phyloP scores from a whole-genome alignment of 1,140 invertebrate species.

The Ylistrum balloti region DNA sequence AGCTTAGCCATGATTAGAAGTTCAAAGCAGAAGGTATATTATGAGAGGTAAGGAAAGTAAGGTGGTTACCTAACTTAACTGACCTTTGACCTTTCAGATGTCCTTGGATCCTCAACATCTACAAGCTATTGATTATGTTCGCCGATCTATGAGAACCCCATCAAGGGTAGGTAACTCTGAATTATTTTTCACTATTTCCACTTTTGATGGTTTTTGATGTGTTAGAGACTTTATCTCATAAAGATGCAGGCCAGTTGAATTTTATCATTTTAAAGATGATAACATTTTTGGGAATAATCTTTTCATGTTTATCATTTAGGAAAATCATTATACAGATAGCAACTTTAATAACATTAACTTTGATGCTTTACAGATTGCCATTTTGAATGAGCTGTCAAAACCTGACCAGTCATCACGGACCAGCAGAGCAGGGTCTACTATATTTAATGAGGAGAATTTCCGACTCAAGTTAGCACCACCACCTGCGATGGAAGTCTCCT shows the following conservation, averaged over 20 bases:
- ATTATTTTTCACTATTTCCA: no score
- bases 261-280: not conserved
- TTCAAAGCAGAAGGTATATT: no score
- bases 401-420: conserved; percentile 60
- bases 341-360: not conserved
- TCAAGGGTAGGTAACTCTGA: conserved; percentile 73
- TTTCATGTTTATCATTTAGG: not conserved
- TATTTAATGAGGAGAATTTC: conserved; percentile 79
- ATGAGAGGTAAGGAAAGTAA: no score
- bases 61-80: not conserved
- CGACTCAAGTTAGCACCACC: conserved; percentile 76
- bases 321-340: no score
- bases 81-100: conserved; percentile 62
- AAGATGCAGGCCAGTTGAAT: no score
- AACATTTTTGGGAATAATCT: not conserved
- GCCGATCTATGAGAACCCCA: conserved; percentile 77
- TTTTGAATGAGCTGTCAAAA: conserved; percentile 78
- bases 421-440: conserved; percentile 65
- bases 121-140: conserved; percentile 76
- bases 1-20: no score
- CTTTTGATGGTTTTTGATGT: no score
- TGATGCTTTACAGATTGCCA: conserved; percentile 76
- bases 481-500: conserved; percentile 44
- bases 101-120: conserved; percentile 76
- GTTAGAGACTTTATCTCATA: no score